Percentiles rank a stretch among this genome's conserved stretches.
Evolutionary conservation across 2,888 invertebrate species (phyloP).

Genomic region (Eumerus sabulonum): DNA sequence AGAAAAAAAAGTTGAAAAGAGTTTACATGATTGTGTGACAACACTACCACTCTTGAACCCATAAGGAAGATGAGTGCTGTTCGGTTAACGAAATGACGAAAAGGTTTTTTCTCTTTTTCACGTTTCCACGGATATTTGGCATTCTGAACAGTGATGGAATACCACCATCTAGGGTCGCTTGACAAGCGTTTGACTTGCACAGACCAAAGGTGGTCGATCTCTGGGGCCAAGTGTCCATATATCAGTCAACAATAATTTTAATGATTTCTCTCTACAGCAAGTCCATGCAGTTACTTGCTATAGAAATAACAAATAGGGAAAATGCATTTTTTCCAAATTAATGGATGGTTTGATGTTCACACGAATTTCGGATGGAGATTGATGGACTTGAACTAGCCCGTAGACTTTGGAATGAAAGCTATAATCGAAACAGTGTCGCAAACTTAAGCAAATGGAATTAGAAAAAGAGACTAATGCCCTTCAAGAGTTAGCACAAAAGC

Average conservation of each 20-base stretch:
- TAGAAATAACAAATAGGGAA: conserved; percentile 29
- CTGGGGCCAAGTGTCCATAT: conserved; percentile 60
- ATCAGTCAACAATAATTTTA: conserved; percentile 54
- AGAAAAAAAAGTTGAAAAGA: conserved; percentile 22
- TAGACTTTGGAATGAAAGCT: conserved; percentile 8
- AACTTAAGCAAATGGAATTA: too few relatives aligned
- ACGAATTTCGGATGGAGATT: conserved; percentile 24
- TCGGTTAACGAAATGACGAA: conserved; percentile 23
- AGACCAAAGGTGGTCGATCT: conserved; percentile 64
- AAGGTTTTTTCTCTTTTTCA: too few relatives aligned
- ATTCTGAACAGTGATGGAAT: conserved; percentile 47
- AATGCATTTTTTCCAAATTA: too few relatives aligned
- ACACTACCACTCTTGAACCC: conserved; percentile 58
- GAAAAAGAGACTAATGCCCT: too few relatives aligned
- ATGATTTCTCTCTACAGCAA: conserved; percentile 51
- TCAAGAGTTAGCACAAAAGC: too few relatives aligned
- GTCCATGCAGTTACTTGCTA: conserved; percentile 5
- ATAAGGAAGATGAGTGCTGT: conserved; percentile 51
- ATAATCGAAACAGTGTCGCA: too few relatives aligned
- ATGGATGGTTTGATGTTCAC: not conserved
- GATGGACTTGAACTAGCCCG: conserved; percentile 10
- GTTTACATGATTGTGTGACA: conserved; percentile 66
- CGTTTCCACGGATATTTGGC: conserved; percentile 47
- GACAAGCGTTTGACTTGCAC: conserved; percentile 64
- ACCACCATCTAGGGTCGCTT: conserved; percentile 59